Evolutionary conservation across 2,888 invertebrate species (phyloP), one percentile per base, ranked within the genome.

Genomic region (Troglohyphantes excavatus): DNA sequence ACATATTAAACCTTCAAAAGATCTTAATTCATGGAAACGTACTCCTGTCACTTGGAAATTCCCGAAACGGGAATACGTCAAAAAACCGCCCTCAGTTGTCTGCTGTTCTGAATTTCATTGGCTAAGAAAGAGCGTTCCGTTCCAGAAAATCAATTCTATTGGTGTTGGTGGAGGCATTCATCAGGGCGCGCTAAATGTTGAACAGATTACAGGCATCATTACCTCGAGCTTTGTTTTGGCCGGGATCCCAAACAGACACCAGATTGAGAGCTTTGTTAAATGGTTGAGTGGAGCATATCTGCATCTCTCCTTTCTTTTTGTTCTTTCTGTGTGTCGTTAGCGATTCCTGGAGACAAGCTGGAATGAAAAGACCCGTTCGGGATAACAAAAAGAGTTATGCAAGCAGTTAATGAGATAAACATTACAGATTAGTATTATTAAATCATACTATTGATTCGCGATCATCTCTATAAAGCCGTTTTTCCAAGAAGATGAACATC

Each of bases 131-230:
- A 53, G 29, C 26, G 33, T 59, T 27, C 59, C 68, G 21, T 23
- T 39, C 17, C 43, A 27, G 17, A 61, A 73, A 83, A 83, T 83
- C 83, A 83, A 83, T 83, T 53, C 33, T 33, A 73, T 83, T n/a
- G 61, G 26, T 43, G 65, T 73, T 19, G 68, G 68, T 59, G 23
- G 21, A 68, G 23, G 13, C 83, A 73, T 73, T 83, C 83, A 61
- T 83, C 83, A 73, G 61, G 53, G 43, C 83, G 63, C 83, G 63
- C 83, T 73, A 73, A 83, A 73, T 65, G 83, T 19, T 73, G 72
- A 63, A 63, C 72, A 39, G 63, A 83, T 83, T 83, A 73, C 83
- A 83, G 65, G 83, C 83, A 29, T 83, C 83, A 83, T 83, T 83
- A 83, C 83, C 72, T 72, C 73, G 33, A n/a, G 73, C 73, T 73